Conservation (phyloP, 1,140 invertebrate genomes). For the Agrypnia vestita region DNA sequence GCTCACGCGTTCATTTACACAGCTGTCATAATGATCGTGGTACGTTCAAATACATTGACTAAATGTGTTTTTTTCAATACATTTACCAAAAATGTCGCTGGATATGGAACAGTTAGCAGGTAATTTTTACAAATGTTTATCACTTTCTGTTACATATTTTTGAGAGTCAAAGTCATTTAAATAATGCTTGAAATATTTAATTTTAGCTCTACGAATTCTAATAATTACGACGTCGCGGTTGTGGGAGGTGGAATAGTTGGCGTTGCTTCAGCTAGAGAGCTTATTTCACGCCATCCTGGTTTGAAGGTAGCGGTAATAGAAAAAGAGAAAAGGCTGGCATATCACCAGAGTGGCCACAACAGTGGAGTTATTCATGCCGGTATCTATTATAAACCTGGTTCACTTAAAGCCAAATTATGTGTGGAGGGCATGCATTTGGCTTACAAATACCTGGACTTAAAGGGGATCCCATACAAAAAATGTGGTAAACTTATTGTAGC, state of each 20-base stretch:
- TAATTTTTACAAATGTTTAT: neutral
- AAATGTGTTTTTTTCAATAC: constrained; percentile 14
- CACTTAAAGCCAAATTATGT: constrained; percentile 92
- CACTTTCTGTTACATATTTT: neutral
- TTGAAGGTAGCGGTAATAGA: constrained; percentile 92
- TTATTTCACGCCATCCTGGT: constrained; percentile 83
- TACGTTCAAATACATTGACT: neutral
- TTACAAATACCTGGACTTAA: constrained; percentile 92
- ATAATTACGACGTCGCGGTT: constrained; percentile 88
- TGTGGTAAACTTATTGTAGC: constrained; percentile 97
- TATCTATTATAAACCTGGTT: constrained; percentile 97
- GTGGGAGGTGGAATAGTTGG: constrained; percentile 99
- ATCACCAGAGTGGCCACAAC: constrained; percentile 97
- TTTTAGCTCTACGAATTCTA: constrained; percentile 22
- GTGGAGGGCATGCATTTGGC: constrained; percentile 87
- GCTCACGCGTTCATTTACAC: neutral
- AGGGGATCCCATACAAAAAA: constrained; percentile 95
- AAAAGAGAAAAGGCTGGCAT: constrained; percentile 90
- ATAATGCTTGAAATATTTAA: neutral
- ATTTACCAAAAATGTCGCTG: neutral
- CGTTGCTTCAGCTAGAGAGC: constrained; percentile 92
- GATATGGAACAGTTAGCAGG: neutral
- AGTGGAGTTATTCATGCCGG: constrained; percentile 90
- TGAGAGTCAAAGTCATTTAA: neutral
- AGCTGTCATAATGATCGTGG: constrained; percentile 5